Percentiles rank a stretch among this genome's conserved stretches.
Conservation (phyloP, 2,888 invertebrate genomes). For the Strigamia maritima region DNA sequence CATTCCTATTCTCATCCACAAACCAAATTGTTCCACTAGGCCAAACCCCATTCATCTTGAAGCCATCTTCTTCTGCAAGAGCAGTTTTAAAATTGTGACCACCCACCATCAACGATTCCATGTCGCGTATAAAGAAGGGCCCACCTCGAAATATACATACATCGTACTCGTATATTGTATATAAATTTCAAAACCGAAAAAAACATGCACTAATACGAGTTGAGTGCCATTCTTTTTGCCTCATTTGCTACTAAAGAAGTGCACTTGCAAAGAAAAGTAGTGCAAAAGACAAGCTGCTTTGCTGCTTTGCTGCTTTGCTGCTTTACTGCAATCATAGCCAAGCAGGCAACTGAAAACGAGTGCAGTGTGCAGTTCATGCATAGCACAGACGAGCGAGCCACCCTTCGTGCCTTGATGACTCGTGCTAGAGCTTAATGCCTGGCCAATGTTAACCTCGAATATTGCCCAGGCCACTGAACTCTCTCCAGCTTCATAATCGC, state of each 20-base stretch:
- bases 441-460: background rate
- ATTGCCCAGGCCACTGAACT: background rate
- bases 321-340: background rate
- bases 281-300: background rate
- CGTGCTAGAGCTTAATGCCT: background rate
- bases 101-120: background rate
- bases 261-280: background rate
- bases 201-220: background rate
- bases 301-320: too few relatives aligned
- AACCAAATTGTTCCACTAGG: background rate
- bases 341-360: background rate
- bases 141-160: background rate
- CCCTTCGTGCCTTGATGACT: background rate
- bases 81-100: background rate
- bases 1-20: background rate
- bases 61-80: background rate
- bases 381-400: background rate
- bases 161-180: background rate
- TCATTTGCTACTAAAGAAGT: background rate
- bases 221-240: background rate
- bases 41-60: background rate
- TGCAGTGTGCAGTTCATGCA: background rate
- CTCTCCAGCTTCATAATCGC: background rate
- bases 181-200: background rate
- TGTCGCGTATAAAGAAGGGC: background rate